Evolutionary conservation across 2,797 vertebrate genomes (phyloP), one percentile per base, ranked within the genome.

Genomic region (Artibeus lituratus): DNA sequence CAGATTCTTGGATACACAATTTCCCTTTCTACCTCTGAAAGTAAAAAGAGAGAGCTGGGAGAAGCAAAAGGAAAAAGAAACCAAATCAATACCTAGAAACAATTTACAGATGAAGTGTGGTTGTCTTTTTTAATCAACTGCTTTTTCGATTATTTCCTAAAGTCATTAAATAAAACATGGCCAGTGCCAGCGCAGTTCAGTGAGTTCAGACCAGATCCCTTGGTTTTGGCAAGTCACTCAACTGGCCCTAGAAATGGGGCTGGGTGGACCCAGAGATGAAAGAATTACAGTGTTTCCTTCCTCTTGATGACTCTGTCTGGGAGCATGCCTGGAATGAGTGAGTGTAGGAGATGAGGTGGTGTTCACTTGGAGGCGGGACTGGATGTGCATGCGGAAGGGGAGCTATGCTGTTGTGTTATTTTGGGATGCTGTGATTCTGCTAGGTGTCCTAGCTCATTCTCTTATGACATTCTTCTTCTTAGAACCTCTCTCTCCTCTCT

Each of bases 251-350:
- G 85, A 80, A 91, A 85, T 80, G 77, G 74, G 85, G 49, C 21
- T 94, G 62, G 73, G 74, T 90, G 5, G 9, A 89, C 39, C 4
- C 15, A 7, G n/a, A 85, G 93, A 78, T 93, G 81, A 92, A 76
- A 94, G 91, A 94, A 83, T 94, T 73, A 57, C 42, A 26, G 37
- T 26, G 22, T 65, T 96, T 97, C 95, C 96, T 97, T 96, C 96
- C 95, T 96, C 47, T 53, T 29, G 77, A 16, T 94, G 81, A 93
- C 49, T 32, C 57, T 84, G 16, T 80, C 53, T 89, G 91, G 67
- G 87, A 81, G 83, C 67, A 67, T 18, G 69, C 81, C 88, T 77
- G 67, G 73, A 85, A 53, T n/a, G 80, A 74, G 44, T 24, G 87
- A 85, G 29, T 22, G 4, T 9, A 26, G 57, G 59, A 49, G 86